These are phyloP conservation scores for Burhinus bistriatus DNA, from an alignment of 2,113 vertebrate species.

Conservation along the genomic window DNA sequence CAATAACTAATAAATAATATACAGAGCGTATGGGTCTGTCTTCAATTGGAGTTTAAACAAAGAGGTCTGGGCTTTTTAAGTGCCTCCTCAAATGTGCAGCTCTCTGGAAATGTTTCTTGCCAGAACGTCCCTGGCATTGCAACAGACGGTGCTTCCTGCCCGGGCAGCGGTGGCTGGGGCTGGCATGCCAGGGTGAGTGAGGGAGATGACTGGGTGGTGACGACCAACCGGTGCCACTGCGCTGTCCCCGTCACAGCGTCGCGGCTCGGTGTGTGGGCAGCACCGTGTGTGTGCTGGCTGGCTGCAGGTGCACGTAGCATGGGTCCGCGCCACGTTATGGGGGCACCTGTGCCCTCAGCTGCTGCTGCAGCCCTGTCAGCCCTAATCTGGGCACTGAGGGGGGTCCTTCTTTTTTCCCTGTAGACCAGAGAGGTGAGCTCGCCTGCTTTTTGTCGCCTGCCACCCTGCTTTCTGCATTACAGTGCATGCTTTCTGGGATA, in stretches of 20 bases:
- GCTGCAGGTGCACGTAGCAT: fast-evolving
- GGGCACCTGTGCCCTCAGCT: not conserved
- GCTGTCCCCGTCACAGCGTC: fast-evolving
- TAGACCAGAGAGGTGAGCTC: not conserved
- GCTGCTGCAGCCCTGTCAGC: not conserved
- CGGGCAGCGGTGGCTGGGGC: not conserved
- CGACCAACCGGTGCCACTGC: not conserved
- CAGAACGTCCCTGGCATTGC: not conserved
- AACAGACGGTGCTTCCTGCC: not conserved
- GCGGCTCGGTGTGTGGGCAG: not conserved
- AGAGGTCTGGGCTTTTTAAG: slow-evolving; percentile 35
- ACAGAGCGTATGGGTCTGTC: slow-evolving; percentile 10
- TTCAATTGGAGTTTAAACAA: slow-evolving; percentile 45
- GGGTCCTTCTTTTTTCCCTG: not conserved
- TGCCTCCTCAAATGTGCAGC: not conserved
- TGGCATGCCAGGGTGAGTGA: fast-evolving
- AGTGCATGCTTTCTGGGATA: not conserved
- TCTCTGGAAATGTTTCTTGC: not conserved
- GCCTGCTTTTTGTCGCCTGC: not conserved
- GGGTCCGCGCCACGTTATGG: not conserved
- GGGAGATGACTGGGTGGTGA: not conserved
- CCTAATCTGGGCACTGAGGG: not conserved
- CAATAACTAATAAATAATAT: slow-evolving; percentile 56
- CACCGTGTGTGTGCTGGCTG: fast-evolving
- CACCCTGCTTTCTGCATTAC: not conserved